Conservation (phyloP, 2,113 vertebrate species). For the Pachyramphus minor region DNA sequence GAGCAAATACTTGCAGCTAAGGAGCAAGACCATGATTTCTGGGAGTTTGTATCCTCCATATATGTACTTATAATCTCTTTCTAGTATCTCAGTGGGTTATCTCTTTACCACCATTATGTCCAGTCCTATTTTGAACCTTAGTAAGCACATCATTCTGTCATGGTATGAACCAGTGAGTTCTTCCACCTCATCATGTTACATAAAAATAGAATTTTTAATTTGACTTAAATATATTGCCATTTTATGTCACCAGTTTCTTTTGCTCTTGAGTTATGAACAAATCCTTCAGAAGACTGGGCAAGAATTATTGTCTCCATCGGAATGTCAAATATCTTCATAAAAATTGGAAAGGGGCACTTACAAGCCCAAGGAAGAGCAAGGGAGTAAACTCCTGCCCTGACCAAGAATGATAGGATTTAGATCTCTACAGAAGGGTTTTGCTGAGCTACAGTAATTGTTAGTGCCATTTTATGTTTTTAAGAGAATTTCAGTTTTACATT, state of each 20-base stretch:
- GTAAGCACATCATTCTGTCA: background rate
- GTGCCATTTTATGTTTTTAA: conserved; percentile 22
- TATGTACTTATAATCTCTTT: background rate
- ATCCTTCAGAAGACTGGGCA: background rate
- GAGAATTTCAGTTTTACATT: conserved; percentile 39
- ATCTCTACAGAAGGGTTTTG: background rate
- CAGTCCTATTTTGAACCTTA: background rate
- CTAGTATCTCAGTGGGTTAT: background rate
- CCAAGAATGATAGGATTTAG: background rate
- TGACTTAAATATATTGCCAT: background rate
- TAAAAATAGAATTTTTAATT: background rate
- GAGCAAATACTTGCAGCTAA: background rate
- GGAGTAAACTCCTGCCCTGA: background rate
- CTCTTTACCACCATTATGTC: background rate
- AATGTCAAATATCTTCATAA: background rate
- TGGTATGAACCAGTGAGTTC: background rate
- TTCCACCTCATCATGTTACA: background rate
- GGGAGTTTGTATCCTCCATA: background rate
- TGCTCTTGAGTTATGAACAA: background rate
- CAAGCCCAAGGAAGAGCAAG: background rate
- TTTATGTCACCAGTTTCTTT: background rate
- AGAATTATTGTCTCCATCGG: background rate
- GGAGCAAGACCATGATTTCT: background rate
- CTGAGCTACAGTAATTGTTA: background rate
- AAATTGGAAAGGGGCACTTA: background rate